Conservation (phyloP, 2,888 invertebrate species). For the Colostygia pectinataria region DNA sequence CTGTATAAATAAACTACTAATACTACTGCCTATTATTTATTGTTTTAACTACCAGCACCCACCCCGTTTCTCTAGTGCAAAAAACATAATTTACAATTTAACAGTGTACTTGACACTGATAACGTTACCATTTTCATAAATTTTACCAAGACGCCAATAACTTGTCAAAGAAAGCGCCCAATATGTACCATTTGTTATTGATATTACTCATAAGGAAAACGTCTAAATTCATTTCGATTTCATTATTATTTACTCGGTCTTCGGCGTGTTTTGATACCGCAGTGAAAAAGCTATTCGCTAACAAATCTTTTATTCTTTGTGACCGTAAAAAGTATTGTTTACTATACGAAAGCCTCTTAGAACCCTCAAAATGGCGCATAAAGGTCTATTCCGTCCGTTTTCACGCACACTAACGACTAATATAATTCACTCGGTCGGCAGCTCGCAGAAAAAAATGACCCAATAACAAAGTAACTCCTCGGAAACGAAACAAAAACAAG, state of each 20-base stretch:
- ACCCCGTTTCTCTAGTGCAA: no score
- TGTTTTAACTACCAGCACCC: no score
- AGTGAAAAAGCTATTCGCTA: conserved; percentile 42
- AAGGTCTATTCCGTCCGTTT: conserved; percentile 61
- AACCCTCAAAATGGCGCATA: conserved; percentile 58
- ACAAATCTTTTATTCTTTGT: conserved; percentile 42
- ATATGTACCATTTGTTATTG: background rate
- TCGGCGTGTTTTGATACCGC: conserved; percentile 4
- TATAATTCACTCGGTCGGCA: conserved; percentile 62
- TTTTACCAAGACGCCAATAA: no score
- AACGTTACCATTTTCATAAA: no score
- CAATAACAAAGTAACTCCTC: conserved; percentile 65
- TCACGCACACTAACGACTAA: conserved; percentile 63
- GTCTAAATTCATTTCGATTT: conserved; percentile 3
- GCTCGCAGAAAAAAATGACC: conserved; percentile 60
- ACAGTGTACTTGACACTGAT: no score
- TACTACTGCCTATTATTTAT: no score
- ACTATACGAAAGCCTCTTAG: conserved; percentile 50
- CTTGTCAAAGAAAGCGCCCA: no score
- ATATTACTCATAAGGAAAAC: conserved; percentile 1
- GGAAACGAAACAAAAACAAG: conserved; percentile 66
- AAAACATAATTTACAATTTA: no score
- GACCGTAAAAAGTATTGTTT: conserved; percentile 52
- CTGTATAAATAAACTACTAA: no score
- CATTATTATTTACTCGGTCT: conserved; percentile 14